phyloP scores from a whole-genome alignment of 1,140 invertebrate species.

The Cotesia glomerata region DNA sequence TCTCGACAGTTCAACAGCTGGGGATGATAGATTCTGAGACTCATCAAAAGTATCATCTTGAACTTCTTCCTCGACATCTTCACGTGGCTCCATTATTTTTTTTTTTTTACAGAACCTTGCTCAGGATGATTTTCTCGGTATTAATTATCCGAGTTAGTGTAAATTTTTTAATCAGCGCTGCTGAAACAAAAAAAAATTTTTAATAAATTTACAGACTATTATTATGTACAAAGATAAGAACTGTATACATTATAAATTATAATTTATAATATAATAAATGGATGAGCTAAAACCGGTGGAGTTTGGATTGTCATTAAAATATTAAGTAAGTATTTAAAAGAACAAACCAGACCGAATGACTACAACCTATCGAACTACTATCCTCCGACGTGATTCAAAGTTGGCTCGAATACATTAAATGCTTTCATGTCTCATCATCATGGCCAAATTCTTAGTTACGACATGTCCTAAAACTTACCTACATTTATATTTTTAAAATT shows the following conservation, averaged over 20 bases:
- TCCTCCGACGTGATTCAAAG: background rate
- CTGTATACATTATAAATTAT: no score
- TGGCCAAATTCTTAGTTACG: slow-evolving; percentile 28
- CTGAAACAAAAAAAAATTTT: no score
- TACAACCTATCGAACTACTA: slow-evolving; percentile 11
- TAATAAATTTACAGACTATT: no score
- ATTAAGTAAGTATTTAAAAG: background rate
- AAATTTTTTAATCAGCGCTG: no score
- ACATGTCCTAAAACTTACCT: background rate
- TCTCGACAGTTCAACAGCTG: slow-evolving; percentile 9
- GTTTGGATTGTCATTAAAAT: background rate
- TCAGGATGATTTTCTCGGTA: no score
- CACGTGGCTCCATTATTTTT: slow-evolving; percentile 6
- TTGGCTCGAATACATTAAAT: slow-evolving; percentile 23
- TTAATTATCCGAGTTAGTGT: no score
- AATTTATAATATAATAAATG: no score
- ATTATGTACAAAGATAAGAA: no score
- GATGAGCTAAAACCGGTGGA: no score
- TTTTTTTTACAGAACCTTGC: background rate
- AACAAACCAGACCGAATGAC: background rate
- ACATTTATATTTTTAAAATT: background rate
- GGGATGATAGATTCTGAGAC: slow-evolving; percentile 6
- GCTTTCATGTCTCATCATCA: slow-evolving; percentile 19
- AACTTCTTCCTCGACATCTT: background rate
- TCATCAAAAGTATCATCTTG: slow-evolving; percentile 27